These are phyloP conservation scores for Epizoanthus illoricatus DNA, from an alignment of 92 coral and sea anemone species.

Conservation along the genomic window DNA sequence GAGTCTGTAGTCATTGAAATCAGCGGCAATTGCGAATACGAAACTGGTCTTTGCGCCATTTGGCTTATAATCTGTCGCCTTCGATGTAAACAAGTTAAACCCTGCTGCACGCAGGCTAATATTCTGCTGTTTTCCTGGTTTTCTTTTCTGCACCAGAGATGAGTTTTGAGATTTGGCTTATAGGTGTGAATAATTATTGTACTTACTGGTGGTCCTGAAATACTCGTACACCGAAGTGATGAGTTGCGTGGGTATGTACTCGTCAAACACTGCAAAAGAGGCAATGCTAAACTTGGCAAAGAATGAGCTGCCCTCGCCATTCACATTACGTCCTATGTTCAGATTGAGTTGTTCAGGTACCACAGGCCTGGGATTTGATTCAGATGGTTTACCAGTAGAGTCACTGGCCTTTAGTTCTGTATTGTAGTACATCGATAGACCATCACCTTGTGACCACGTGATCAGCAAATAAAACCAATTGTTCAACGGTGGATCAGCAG, in stretches of 20 bases:
- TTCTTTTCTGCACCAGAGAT: neutral
- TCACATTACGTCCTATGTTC: slow-evolving; percentile 82
- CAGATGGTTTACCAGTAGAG: slow-evolving; percentile 54
- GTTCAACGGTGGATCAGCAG: slow-evolving; percentile 53
- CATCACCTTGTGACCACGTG: slow-evolving; percentile 83
- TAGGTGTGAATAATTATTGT: neutral
- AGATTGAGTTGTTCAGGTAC: slow-evolving; percentile 75
- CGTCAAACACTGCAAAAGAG: slow-evolving; percentile 86
- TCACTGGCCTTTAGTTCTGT: slow-evolving; percentile 57
- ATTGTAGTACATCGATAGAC: slow-evolving; percentile 75
- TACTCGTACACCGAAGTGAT: slow-evolving; percentile 58
- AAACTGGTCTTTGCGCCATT: no score
- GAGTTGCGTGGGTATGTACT: slow-evolving; percentile 62
- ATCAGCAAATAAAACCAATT: slow-evolving; percentile 78
- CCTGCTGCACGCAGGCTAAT: no score
- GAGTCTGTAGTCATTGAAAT: no score
- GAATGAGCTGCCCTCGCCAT: slow-evolving; percentile 72
- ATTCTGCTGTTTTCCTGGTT: neutral
- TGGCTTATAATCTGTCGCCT: no score
- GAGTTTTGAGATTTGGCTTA: no score
- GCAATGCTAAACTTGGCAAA: slow-evolving; percentile 83
- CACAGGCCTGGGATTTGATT: slow-evolving; percentile 40
- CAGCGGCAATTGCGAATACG: no score
- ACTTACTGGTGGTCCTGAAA: slow-evolving; percentile 73
- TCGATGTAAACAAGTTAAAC: no score